Evolutionary conservation across 1,140 invertebrate genomes (phyloP), one percentile per base, ranked within the genome.

Genomic region (Vanessa atalanta): DNA sequence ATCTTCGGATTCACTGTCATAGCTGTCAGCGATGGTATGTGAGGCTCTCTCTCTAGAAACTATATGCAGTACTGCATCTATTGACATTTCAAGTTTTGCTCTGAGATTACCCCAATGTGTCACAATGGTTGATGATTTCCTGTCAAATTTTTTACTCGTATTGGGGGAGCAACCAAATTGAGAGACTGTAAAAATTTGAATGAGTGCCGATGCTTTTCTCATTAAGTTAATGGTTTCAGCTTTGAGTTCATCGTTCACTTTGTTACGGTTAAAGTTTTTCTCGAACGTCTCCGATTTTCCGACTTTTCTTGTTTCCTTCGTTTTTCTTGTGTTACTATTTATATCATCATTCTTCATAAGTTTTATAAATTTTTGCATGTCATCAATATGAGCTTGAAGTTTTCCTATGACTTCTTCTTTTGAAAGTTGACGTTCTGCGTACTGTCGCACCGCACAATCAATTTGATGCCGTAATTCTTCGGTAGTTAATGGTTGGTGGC

Each of bases 291-390:
- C 85, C 91, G 95, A 79, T 87, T 93, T 88, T 51, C 82, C 76
- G 55, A 84, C 75, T 73, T 91, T 88, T 79, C 95, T 77, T 94
- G 96, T 80, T 94, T 94, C 91, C 95, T 95, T 70, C 55, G 76
- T 53, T 71, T 84, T 82, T 9, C 88, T 86, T 16, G 75, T 74
- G 50, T 82, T 96, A 94, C 88, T 94, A 94, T 80, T 97, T 93
- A 79, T 95, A 95, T 95, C 94, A 86, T 97, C 96, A 66, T 96
- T 96, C 95, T 99, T 99, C 70, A 99, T 94, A 85, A 99, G 98
- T 82, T 97, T 95, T 83, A 99, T 99, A 89, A 99, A 99, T 74
- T 98, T 95, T 90, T 99, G 99, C 87, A 99, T 94, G 93, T 99
- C 99, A 61, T 96, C 95, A 64, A 99, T 98, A 92, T 99, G 99